Conservation (phyloP, 2,888 invertebrate genomes). For the Drosophila colorata region DNA sequence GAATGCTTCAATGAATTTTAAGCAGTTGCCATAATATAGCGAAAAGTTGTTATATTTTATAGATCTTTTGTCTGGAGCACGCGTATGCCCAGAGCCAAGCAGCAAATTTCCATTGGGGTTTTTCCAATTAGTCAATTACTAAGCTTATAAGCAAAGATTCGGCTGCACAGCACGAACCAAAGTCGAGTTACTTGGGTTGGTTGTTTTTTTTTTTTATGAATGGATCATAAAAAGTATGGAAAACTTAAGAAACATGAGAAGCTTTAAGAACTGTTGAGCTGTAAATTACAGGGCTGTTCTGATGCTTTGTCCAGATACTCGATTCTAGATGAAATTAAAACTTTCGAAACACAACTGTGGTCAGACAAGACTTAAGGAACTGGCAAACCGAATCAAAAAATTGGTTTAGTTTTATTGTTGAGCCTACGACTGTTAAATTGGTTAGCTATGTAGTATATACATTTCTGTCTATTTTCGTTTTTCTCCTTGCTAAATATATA, state of each 20-base stretch:
- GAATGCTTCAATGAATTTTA: slow-evolving; percentile 55
- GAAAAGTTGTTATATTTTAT: slow-evolving; percentile 16
- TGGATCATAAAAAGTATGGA: background rate
- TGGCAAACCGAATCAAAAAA: slow-evolving; percentile 57
- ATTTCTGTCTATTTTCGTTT: slow-evolving; percentile 33
- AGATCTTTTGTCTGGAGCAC: slow-evolving; percentile 30
- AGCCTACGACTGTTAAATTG: slow-evolving; percentile 11
- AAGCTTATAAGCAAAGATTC: slow-evolving; percentile 40
- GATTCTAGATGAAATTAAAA: slow-evolving; percentile 41
- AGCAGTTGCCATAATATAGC: slow-evolving; percentile 38
- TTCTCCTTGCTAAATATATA: background rate
- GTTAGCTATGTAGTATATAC: slow-evolving; percentile 26
- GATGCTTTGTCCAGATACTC: too few relatives aligned
- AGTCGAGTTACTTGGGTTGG: slow-evolving; percentile 23
- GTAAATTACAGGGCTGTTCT: background rate
- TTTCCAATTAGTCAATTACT: slow-evolving; percentile 56
- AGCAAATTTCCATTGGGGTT: slow-evolving; percentile 8
- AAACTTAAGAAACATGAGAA: background rate
- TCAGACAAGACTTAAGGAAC: slow-evolving; percentile 64
- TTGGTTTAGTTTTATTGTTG: slow-evolving; percentile 19
- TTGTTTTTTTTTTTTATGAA: background rate
- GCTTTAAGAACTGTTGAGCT: slow-evolving; percentile 1
- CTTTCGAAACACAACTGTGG: slow-evolving; percentile 21
- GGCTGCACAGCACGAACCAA: slow-evolving; percentile 20
- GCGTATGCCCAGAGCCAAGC: too few relatives aligned